Evolutionary conservation across 2,113 vertebrate species (phyloP).

Genomic region (Pteropus alecto): DNA sequence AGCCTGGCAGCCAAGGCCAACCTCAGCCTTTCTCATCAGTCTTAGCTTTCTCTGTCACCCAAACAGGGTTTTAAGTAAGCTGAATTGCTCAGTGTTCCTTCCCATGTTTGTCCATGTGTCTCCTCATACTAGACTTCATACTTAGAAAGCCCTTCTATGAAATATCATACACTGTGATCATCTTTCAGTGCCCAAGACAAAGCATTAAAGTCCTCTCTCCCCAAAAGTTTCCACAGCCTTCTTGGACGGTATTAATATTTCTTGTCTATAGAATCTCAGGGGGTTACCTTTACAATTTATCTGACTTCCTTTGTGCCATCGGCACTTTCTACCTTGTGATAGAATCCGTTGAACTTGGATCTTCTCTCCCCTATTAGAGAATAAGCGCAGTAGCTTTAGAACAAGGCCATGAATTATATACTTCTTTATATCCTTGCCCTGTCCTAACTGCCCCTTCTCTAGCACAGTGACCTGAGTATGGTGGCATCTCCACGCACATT

Average conservation of each 20-base stretch:
- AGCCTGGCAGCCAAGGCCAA: neutral
- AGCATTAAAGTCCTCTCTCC: neutral
- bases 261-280: neutral
- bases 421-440: neutral
- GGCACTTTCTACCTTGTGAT: neutral
- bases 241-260: neutral
- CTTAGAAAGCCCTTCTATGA: neutral
- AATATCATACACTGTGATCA: neutral
- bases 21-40: neutral
- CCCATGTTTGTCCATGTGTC: neutral
- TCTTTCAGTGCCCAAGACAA: neutral
- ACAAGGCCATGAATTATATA: neutral
- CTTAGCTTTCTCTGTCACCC: neutral
- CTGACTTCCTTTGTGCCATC: neutral
- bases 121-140: neutral
- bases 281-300: neutral
- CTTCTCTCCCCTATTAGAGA: neutral
- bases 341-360: neutral
- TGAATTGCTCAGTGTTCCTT: neutral
- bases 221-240: neutral
- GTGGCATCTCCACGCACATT: neutral
- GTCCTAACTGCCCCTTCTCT: neutral
- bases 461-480: neutral
- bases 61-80: neutral
- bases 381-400: neutral